phyloP scores from a whole-genome alignment of 2,888 invertebrate genomes.

The Eilema sororculum region DNA sequence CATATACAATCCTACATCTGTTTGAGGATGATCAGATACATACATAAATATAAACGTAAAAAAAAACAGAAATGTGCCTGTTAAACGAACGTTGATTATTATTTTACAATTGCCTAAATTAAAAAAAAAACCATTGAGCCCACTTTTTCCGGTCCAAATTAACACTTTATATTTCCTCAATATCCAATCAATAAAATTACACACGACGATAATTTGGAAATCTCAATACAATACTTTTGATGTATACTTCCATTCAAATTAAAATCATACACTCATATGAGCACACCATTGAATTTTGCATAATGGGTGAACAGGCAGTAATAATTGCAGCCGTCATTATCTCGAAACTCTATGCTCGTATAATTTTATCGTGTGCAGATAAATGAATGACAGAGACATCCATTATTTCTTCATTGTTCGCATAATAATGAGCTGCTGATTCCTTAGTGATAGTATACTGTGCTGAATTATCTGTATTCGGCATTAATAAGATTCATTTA shows the following conservation, averaged over 20 bases:
- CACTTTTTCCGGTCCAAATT: no score
- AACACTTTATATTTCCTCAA: not conserved
- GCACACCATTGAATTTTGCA: slow-evolving; percentile 37
- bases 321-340: slow-evolving; percentile 53
- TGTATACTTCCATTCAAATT: slow-evolving; percentile 32
- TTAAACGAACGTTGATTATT: no score
- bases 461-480: not conserved
- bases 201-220: not conserved
- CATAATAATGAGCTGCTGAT: slow-evolving; percentile 29
- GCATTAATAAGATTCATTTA: no score
- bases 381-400: slow-evolving; percentile 27
- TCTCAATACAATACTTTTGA: slow-evolving; percentile 7
- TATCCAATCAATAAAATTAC: not conserved
- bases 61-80: no score
- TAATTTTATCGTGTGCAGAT: slow-evolving; percentile 32
- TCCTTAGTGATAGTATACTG: slow-evolving; percentile 10
- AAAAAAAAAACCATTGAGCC: no score
- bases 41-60: no score
- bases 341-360: slow-evolving; percentile 36
- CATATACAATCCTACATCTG: no score
- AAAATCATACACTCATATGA: slow-evolving; percentile 43
- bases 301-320: slow-evolving; percentile 48
- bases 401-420: slow-evolving; percentile 46
- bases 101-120: no score
- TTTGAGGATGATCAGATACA: no score